Evolutionary conservation across 2,797 vertebrate genomes (phyloP), one percentile per base, ranked within the genome.

Genomic region (Malurus splendens): DNA sequence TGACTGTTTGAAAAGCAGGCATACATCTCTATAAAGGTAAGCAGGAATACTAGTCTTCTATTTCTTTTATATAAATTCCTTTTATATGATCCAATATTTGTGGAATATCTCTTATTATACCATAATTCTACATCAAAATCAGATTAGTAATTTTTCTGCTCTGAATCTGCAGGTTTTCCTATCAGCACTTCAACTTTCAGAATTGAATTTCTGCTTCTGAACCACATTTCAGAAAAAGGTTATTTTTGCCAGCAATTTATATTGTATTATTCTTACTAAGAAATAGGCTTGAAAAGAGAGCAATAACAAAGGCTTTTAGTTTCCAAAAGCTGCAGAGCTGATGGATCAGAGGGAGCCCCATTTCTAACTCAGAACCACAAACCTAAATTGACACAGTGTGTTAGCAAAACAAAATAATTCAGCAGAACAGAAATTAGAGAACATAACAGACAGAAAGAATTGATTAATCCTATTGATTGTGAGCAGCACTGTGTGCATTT

Each of bases 351-450:
- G 39, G 39, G 13, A 13, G 22, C 8, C 14, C 28, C 22, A 30
- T 36, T 88, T 61, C 54, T 57, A 76, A 64, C 25, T 30, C 36
- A 64, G 44, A 84, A 71, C 47, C 39, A 32, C 67, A 60, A 33
- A 38, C 12, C 50, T 62, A 22, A 76, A 78, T n/a, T 62, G 56
- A 54, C 55, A 84, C 9, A 52, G 18, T 2, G 7, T 65, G 57
- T 64, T 57, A 86, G 44, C 71, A 86, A 92, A 94, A 64, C 59
- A 79, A 91, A 92, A 76, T 73, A 74, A 74, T 61, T 82, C 61
- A 85, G 82, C 73, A 86, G 78, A 88, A 39, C 24, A 64, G 64
- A 82, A 48, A 70, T 76, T 62, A 86, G 56, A 50, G 47, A 82
- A 64, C 1, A 9, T 68, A 82, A 79, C 36, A 84, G 82, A 65